Evolutionary conservation across 2,113 vertebrate genomes (phyloP).

Genomic region (Clinocottus analis): DNA sequence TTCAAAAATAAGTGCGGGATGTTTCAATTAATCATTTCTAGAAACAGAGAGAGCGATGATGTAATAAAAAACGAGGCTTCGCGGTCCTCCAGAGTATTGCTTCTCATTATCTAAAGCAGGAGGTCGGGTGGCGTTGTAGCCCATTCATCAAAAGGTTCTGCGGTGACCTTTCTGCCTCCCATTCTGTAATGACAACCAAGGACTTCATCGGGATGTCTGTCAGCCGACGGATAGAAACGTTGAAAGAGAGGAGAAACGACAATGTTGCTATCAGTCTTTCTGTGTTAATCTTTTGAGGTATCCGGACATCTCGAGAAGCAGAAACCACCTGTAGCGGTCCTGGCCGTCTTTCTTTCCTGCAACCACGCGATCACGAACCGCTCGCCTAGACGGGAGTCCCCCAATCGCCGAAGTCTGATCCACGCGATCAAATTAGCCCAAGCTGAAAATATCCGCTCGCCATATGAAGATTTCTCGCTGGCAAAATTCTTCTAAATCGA

Average conservation of each 20-base stretch:
- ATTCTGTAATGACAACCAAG: slow-evolving; percentile 54
- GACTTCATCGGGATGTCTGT: slow-evolving; percentile 44
- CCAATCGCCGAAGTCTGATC: slow-evolving; percentile 34
- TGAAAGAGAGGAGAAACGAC: neutral
- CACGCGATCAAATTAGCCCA: slow-evolving; percentile 28
- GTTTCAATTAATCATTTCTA: slow-evolving; percentile 44
- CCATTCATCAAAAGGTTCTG: slow-evolving; percentile 73
- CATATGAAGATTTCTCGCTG: slow-evolving; percentile 33
- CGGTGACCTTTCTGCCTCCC: slow-evolving; percentile 58
- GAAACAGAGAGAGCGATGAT: slow-evolving; percentile 25
- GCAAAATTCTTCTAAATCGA: slow-evolving; percentile 27
- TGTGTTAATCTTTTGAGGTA: neutral
- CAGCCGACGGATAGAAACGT: slow-evolving; percentile 24
- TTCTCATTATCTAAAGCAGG: slow-evolving; percentile 62
- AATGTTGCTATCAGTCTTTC: slow-evolving; percentile 5
- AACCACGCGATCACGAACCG: too few relatives aligned
- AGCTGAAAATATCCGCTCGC: slow-evolving; percentile 25
- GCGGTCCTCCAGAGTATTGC: slow-evolving; percentile 22
- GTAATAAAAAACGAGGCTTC: slow-evolving; percentile 40
- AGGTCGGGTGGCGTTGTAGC: slow-evolving; percentile 60
- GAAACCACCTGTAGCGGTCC: too few relatives aligned
- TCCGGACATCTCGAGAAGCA: too few relatives aligned
- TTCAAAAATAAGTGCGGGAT: slow-evolving; percentile 25
- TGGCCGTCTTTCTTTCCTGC: too few relatives aligned
- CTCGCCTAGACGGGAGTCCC: too few relatives aligned